Evolutionary conservation across 2,797 vertebrate genomes (phyloP).

Genomic region (Margarornis squamiger): DNA sequence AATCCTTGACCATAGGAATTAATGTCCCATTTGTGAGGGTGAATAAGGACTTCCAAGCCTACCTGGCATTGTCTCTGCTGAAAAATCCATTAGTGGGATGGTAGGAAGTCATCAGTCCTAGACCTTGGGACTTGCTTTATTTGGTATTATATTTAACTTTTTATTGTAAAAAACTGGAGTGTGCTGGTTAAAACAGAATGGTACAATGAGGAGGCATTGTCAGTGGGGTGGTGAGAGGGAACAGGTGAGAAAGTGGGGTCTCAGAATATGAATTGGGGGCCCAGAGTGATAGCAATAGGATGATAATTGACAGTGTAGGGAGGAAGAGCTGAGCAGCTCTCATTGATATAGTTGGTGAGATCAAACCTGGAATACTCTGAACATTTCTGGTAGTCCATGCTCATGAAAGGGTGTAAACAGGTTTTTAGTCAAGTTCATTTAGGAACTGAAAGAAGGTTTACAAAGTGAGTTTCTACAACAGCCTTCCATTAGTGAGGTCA

Average conservation of each 20-base stretch:
- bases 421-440: neutral
- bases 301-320: neutral
- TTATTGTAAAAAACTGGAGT: neutral
- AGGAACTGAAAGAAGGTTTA: neutral
- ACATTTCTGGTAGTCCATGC: neutral
- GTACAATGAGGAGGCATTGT: neutral
- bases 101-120: neutral
- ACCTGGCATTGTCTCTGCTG: neutral
- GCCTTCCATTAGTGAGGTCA: neutral
- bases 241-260: neutral
- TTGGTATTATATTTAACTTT: neutral
- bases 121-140: neutral
- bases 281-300: neutral
- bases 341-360: neutral
- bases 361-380: neutral
- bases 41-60: neutral
- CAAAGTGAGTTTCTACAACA: neutral
- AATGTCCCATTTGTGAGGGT: neutral
- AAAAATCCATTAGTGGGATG: neutral
- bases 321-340: neutral
- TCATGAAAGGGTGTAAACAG: neutral
- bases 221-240: accelerated
- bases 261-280: neutral
- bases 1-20: neutral
- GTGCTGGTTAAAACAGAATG: neutral